Evolutionary conservation across 2,888 invertebrate genomes (phyloP), one percentile per base, ranked within the genome.

Genomic region (Acheta domesticus): DNA sequence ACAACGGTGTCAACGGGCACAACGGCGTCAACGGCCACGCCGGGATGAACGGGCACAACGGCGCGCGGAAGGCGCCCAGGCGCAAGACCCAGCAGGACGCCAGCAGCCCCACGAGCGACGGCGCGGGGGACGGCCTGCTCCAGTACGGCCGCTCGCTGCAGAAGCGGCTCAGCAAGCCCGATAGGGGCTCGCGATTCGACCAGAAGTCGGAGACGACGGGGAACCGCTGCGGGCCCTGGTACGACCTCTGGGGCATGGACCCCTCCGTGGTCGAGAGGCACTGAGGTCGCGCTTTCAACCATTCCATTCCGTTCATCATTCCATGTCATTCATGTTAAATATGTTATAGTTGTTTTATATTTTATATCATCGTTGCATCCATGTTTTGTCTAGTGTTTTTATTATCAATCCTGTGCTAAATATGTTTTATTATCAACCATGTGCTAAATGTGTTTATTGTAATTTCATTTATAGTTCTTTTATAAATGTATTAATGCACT

Each of bases 201-300:
- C 84, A 84, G 79, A 83, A 83, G 78, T 84, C 85, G 12, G 83
- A 84, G 49, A 83, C 84, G 16, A 83, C 84, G 92, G 85, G 85
- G 16, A 84, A 85, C 78, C 82, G 84, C 83, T 95, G 94, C 85
- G 95, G 95, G 1, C 95, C 95, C 0, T 95, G 95, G 95, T 95
- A 95, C 85, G 95, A 95, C 87, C 89, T 95, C 82, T 96, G 95
- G 95, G 95, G 92, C 50, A 89, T 91, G 80, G 93, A 94, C 86
- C 89, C 91, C 74, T 91, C 92, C 49, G 91, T 48, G 16, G 76
- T 62, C 4, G 62, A n/a, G n/a, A 62, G 62, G 62, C 16, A 16
- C 62, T 62, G 62, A 62, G 8, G 4, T 5, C n/a, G 16, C 62
- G 3, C n/a, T 4, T n/a, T 62, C 16, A 0, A 19, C n/a, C 4